Evolutionary conservation across 1,140 invertebrate genomes (phyloP).

Genomic region (Zophobas atratus): DNA sequence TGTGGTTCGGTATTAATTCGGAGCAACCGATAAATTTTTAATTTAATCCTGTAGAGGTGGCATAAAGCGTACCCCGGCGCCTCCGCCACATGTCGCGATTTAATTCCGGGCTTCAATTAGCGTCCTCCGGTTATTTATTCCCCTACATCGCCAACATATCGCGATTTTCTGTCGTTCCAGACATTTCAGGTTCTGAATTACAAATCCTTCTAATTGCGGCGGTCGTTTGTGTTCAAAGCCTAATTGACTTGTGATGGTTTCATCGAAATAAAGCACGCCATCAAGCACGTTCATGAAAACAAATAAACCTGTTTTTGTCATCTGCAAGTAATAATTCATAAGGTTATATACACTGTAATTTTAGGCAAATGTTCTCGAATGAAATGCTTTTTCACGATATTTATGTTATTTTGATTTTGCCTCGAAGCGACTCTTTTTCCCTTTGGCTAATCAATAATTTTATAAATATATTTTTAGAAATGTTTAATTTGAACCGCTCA

Average conservation of each 20-base stretch:
- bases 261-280: not conserved
- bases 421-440: too few species aligned
- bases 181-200: conserved; percentile 24
- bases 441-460: too few species aligned
- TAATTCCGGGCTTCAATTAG: conserved; percentile 40
- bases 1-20: conserved; percentile 23
- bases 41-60: conserved; percentile 45
- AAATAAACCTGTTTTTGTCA: too few species aligned
- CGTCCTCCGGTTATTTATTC: conserved; percentile 36
- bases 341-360: too few species aligned
- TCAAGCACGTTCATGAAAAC: not conserved
- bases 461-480: too few species aligned
- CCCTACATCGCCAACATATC: conserved; percentile 17
- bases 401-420: too few species aligned
- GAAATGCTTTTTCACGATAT: too few species aligned
- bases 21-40: conserved; percentile 51
- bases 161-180: conserved; percentile 7
- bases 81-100: conserved; percentile 36
- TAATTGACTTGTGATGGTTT: conserved; percentile 31
- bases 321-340: too few species aligned
- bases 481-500: too few species aligned
- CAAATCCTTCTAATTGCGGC: conserved; percentile 30
- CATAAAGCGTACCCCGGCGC: conserved; percentile 28
- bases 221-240: conserved; percentile 26
- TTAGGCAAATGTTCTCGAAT: too few species aligned